These are phyloP conservation scores for Grallaria varia DNA, from an alignment of 2,113 vertebrate genomes.

Conservation along the genomic window DNA sequence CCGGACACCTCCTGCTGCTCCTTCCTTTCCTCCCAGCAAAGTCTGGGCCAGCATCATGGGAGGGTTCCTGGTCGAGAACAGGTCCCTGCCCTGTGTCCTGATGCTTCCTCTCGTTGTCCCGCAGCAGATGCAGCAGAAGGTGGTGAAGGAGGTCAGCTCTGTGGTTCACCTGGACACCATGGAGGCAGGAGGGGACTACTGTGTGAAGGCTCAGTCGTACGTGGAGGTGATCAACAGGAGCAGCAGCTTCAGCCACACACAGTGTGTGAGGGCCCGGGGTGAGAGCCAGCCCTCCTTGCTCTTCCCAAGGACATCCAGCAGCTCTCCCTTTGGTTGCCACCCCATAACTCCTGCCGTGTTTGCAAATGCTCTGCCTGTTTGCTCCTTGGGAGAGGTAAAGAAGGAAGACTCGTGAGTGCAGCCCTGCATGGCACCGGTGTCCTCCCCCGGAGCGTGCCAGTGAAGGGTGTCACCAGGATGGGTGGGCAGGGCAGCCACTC, in stretches of 20 bases:
- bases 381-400: not conserved
- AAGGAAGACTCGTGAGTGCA: not conserved
- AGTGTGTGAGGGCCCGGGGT: slow-evolving; percentile 69
- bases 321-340: not conserved
- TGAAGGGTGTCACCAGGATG: not conserved
- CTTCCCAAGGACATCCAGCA: not conserved
- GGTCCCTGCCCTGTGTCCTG: not conserved
- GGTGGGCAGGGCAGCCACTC: not conserved
- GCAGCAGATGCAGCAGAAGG: slow-evolving; percentile 52
- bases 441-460: not conserved
- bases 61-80: fast-evolving
- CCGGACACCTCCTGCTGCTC: not conserved
- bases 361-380: not conserved
- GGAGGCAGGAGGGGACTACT: slow-evolving; percentile 63
- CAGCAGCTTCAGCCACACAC: slow-evolving; percentile 65
- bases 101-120: not conserved
- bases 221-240: slow-evolving; percentile 59
- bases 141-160: not conserved
- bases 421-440: fast-evolving
- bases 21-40: not conserved
- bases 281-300: not conserved
- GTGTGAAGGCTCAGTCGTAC: slow-evolving; percentile 59
- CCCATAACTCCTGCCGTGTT: not conserved
- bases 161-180: slow-evolving; percentile 56
- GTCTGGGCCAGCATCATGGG: not conserved